A percentile compares a stretch with the other conserved stretches of the same genome.
Evolutionary conservation across 2,888 invertebrate species (phyloP).

Genomic region (Trichopoda pennipes): DNA sequence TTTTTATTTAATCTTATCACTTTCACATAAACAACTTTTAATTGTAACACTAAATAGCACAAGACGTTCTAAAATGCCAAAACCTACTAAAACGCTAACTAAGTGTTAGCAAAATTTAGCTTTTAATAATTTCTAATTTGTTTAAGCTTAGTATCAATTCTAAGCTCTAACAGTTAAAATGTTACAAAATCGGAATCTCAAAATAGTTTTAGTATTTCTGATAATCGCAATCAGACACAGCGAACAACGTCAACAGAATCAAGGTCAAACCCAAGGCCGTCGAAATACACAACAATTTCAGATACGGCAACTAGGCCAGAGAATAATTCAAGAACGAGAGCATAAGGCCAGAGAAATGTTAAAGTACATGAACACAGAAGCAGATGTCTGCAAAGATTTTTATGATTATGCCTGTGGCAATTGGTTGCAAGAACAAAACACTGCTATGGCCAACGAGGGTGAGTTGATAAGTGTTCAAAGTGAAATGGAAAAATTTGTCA

Average conservation of each 20-base stretch:
- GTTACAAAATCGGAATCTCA: constrained; percentile 51
- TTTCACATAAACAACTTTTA: constrained; percentile 25
- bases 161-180: constrained; percentile 62
- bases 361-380: constrained; percentile 74
- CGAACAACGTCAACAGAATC: constrained; percentile 50
- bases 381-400: constrained; percentile 77
- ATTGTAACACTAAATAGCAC: constrained; percentile 34
- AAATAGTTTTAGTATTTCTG: constrained; percentile 43
- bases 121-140: constrained; percentile 11
- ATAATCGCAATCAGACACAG: constrained; percentile 34
- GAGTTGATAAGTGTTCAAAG: constrained; percentile 71
- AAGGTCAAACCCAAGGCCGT: constrained; percentile 56
- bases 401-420: constrained; percentile 78
- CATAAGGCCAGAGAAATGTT: constrained; percentile 65
- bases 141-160: constrained; percentile 58
- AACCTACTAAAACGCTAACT: not conserved
- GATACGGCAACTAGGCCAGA: constrained; percentile 34
- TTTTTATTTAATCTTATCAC: constrained; percentile 34
- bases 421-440: constrained; percentile 73
- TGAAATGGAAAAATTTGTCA: constrained; percentile 70
- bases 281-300: constrained; percentile 40
- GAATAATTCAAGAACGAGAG: constrained; percentile 40
- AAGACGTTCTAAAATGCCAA: constrained; percentile 21
- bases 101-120: constrained; percentile 4
- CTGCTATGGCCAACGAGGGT: constrained; percentile 53